Percentiles rank a stretch among this genome's conserved stretches.
Conservation (phyloP, 2,888 invertebrate genomes). For the Priocnemis perturbator region DNA sequence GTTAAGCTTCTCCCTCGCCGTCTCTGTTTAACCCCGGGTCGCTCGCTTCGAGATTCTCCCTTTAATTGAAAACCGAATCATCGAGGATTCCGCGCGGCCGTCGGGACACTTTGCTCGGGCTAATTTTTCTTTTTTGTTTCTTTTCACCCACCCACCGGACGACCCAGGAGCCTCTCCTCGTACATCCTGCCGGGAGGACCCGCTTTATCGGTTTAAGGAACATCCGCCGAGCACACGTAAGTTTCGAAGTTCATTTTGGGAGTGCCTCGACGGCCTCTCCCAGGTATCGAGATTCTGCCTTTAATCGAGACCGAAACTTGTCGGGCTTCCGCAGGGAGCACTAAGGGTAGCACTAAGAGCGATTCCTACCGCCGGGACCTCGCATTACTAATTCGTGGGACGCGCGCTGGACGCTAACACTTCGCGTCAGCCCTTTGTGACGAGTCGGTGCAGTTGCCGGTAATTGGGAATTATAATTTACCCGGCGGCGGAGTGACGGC, state of each 20-base stretch:
- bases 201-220: background rate
- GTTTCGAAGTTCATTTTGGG: too few relatives aligned
- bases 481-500: too few relatives aligned
- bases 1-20: background rate
- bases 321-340: too few relatives aligned
- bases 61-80: slow-evolving; percentile 34
- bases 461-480: too few relatives aligned
- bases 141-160: too few relatives aligned
- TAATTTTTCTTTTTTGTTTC: slow-evolving; percentile 17
- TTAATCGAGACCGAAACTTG: too few relatives aligned
- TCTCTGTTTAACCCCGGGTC: background rate
- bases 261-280: background rate
- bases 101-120: background rate
- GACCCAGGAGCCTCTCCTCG: slow-evolving; percentile 3
- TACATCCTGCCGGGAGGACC: background rate
- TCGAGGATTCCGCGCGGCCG: background rate
- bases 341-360: too few relatives aligned
- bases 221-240: background rate
- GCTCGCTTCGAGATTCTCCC: slow-evolving; percentile 24
- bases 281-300: background rate
- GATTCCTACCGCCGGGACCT: too few relatives aligned
- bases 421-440: too few relatives aligned
- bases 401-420: too few relatives aligned
- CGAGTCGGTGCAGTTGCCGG: too few relatives aligned
- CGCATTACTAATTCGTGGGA: too few relatives aligned